A percentile compares a stretch with the other conserved stretches of the same genome.
Conservation (phyloP, 1,140 invertebrate species). For the Drosophila willistoni region DNA sequence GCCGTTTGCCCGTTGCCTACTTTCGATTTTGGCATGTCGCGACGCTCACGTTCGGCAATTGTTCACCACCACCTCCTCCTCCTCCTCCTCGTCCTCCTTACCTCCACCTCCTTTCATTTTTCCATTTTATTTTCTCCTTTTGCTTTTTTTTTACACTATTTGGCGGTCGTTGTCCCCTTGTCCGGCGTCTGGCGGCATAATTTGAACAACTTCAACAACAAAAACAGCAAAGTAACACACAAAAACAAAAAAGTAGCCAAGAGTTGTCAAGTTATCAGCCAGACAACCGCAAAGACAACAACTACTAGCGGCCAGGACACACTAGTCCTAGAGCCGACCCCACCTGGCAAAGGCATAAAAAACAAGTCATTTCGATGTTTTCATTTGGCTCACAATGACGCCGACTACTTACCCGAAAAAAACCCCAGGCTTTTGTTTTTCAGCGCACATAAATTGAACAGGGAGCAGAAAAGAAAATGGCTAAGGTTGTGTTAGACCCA, state of each 20-base stretch:
- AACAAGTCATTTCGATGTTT: slow-evolving; percentile 79
- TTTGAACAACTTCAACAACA: slow-evolving; percentile 52
- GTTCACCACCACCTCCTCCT: slow-evolving; percentile 35
- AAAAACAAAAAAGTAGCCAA: slow-evolving; percentile 40
- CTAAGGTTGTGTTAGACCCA: background rate
- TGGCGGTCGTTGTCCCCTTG: slow-evolving; percentile 75
- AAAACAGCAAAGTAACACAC: slow-evolving; percentile 17
- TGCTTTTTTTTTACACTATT: slow-evolving; percentile 69
- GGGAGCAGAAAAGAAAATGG: slow-evolving; percentile 10
- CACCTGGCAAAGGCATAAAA: slow-evolving; percentile 64
- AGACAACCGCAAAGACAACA: slow-evolving; percentile 43
- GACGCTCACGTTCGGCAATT: slow-evolving; percentile 71
- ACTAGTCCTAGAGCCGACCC: slow-evolving; percentile 21
- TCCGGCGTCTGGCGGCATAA: slow-evolving; percentile 66
- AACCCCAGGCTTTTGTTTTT: slow-evolving; percentile 41
- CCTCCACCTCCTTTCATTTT: slow-evolving; percentile 2
- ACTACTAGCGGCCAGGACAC: slow-evolving; percentile 15
- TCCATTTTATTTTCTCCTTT: slow-evolving; percentile 14
- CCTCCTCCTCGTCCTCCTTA: slow-evolving; percentile 17
- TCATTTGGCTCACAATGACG: slow-evolving; percentile 65
- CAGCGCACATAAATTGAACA: background rate
- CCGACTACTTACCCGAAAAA: slow-evolving; percentile 7
- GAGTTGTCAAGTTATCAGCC: slow-evolving; percentile 77
- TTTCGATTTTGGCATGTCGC: slow-evolving; percentile 81
- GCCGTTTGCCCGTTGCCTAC: slow-evolving; percentile 64